A percentile compares a stretch with the other conserved stretches of the same genome.
These are phyloP conservation scores for Caenorhabditis parvicauda DNA, from an alignment of 2,888 invertebrate genomes.

Conservation along the genomic window DNA sequence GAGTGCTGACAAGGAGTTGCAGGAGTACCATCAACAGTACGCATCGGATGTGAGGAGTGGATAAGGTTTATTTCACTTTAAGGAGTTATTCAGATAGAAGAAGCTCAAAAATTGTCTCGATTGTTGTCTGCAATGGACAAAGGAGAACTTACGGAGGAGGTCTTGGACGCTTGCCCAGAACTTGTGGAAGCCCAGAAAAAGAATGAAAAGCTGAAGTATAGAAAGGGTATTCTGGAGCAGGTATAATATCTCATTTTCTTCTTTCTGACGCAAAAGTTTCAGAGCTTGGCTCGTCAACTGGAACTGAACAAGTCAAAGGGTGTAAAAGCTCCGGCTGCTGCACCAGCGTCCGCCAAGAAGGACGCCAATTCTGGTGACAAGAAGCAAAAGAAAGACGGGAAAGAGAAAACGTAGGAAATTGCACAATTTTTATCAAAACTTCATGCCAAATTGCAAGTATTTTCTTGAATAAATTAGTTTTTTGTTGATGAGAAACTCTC, in stretches of 20 bases:
- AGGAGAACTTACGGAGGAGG: constrained; percentile 39
- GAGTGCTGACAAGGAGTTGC: constrained; percentile 24
- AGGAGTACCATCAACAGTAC: not conserved
- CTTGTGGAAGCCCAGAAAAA: constrained; percentile 32
- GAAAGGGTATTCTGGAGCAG: constrained; percentile 46
- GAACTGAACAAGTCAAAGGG: constrained; percentile 28
- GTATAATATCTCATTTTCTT: constrained; percentile 19
- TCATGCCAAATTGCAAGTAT: not conserved
- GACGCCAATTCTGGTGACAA: too few species aligned
- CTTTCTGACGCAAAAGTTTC: constrained; percentile 3
- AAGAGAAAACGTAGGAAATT: constrained; percentile 19
- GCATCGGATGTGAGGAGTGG: not conserved
- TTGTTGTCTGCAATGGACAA: constrained; percentile 40
- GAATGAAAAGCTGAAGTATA: constrained; percentile 52
- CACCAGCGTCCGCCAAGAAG: too few species aligned
- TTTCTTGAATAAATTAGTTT: not conserved
- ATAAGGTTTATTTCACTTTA: not conserved
- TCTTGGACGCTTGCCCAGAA: constrained; percentile 49
- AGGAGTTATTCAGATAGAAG: constrained; percentile 33
- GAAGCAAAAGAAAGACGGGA: constrained; percentile 18
- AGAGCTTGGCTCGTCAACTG: constrained; percentile 27
- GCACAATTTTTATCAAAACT: not conserved
- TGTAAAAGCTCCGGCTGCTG: constrained; percentile 1
- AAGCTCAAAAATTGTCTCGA: constrained; percentile 26
- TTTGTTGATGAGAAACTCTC: not conserved